Percentiles rank a stretch among this genome's conserved stretches.
These are phyloP conservation scores for Trisateles emortualis DNA, from an alignment of 2,888 invertebrate species.

Conservation along the genomic window DNA sequence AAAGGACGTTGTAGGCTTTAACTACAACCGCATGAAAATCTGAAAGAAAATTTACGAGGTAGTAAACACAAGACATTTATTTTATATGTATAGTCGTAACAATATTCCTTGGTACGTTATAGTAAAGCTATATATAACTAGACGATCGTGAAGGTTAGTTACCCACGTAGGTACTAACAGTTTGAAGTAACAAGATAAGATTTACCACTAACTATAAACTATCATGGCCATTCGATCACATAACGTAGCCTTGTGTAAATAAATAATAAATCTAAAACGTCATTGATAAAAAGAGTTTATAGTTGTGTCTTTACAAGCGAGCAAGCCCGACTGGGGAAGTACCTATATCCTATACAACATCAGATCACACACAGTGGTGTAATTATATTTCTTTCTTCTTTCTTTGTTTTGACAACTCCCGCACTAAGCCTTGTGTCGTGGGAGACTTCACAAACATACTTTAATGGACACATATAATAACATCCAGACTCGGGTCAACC, in stretches of 20 bases:
- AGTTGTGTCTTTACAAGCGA: no score
- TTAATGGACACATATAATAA: no score
- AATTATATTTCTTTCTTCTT: no score
- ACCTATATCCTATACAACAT: no score
- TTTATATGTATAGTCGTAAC: constrained; percentile 21
- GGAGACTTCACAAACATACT: no score
- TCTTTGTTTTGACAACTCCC: no score
- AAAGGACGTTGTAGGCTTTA: background rate
- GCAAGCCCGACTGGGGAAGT: no score
- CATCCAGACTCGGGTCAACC: no score
- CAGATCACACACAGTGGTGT: no score
- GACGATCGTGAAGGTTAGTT: constrained; percentile 60
- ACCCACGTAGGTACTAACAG: constrained; percentile 42
- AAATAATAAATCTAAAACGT: constrained; percentile 23
- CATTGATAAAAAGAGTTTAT: no score
- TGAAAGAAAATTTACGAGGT: constrained; percentile 14
- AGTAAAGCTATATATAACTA: constrained; percentile 59
- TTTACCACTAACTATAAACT: constrained; percentile 62
- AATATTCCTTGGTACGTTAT: constrained; percentile 52
- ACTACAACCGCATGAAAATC: constrained; percentile 4
- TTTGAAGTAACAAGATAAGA: constrained; percentile 58
- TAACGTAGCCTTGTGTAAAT: constrained; percentile 55
- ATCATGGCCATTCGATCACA: constrained; percentile 57
- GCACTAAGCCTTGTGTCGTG: no score
- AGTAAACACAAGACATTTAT: constrained; percentile 25